Base-by-base conservation (phyloP, 2,797 vertebrate species). In the Cyclopterus lumpus region DNA sequence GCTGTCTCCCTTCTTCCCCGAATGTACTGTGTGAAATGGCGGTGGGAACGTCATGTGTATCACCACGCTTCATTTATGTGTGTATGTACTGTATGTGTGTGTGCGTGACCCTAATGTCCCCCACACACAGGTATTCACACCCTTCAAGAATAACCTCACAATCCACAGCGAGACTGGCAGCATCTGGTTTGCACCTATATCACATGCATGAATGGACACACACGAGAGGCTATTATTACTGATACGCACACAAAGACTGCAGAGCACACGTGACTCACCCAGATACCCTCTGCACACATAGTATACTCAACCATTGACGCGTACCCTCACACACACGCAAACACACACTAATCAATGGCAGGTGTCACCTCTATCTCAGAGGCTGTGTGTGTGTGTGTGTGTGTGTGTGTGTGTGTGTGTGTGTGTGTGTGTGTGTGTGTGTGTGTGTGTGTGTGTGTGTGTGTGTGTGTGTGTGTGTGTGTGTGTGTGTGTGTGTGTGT, bases 261-360 rank as follows among this genome's bases (percentile, higher is more conserved):
- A 76, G 74, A 46, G 75, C 53, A 48, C 78, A 87, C 40, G 63
- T 89, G 88, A 83, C 69, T 77, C 49, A 53, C 59, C 73, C 82
- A 86, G 66, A 66, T 73, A 75, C 67, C 73, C 79, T 77, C 51
- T 81, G 16, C 53, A 77, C 71, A 51, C 44, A 75, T 59, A 51
- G 53, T 76, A 36, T 44, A 61, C 55, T 67, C 68, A 53, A 34
- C 73, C 82, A 73, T 69, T 44, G 59, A 67, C 0, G 38, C 79
- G 14, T 11, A 63, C 26, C 0, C 40, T 63, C 62, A 66, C 54
- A 63, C 65, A 42, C 60, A 59, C 44, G 62, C 38, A 67, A 62
- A 62, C 54, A 64, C 42, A 18, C 42, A 44, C 42, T 18, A 66
- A 58, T 46, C 14, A n/a, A 70, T 62, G 48, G 59, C 67, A 80